A percentile compares a stretch with the other conserved stretches of the same genome.
Conservation (phyloP, 1,140 invertebrate species). For the Gonatopus flavifemur region DNA sequence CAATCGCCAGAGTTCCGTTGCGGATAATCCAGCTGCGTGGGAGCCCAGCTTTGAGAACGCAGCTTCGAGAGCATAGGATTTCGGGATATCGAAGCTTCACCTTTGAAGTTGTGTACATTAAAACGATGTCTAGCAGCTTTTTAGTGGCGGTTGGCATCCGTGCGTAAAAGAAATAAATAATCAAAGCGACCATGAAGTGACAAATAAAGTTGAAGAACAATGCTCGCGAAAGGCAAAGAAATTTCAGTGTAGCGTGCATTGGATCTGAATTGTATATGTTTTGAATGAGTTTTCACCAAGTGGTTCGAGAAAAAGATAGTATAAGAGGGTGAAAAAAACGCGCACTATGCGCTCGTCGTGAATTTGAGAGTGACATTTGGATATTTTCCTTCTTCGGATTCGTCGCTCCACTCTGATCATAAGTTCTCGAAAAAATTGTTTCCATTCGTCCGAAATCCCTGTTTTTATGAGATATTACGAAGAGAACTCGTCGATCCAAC, state of each 20-base stretch:
- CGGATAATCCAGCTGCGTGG: too few species aligned
- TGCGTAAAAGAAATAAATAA: conserved; percentile 59
- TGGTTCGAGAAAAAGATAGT: conserved; percentile 5
- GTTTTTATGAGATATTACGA: background rate
- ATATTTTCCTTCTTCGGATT: conserved; percentile 22
- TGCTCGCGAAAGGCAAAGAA: conserved; percentile 43
- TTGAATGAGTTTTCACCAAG: conserved; percentile 15
- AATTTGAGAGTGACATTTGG: conserved; percentile 37
- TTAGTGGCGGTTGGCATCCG: conserved; percentile 50
- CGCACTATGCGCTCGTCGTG: conserved; percentile 29
- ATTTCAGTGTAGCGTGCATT: conserved; percentile 29
- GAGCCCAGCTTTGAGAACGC: too few species aligned
- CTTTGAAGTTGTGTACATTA: conserved; percentile 20
- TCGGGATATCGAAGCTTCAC: too few species aligned
- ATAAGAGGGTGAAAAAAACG: conserved; percentile 18
- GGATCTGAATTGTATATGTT: conserved; percentile 24
- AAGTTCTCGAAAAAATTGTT: too few species aligned
- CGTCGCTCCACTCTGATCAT: too few species aligned
- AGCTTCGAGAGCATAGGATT: too few species aligned
- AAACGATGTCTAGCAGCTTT: conserved; percentile 36
- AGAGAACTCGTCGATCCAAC: too few species aligned
- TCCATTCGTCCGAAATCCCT: background rate
- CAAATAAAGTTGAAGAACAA: conserved; percentile 56
- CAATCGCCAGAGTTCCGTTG: too few species aligned
- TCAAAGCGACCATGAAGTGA: conserved; percentile 58